phyloP scores from a whole-genome alignment of 1,140 invertebrate species.

The Saccostrea glomerata region DNA sequence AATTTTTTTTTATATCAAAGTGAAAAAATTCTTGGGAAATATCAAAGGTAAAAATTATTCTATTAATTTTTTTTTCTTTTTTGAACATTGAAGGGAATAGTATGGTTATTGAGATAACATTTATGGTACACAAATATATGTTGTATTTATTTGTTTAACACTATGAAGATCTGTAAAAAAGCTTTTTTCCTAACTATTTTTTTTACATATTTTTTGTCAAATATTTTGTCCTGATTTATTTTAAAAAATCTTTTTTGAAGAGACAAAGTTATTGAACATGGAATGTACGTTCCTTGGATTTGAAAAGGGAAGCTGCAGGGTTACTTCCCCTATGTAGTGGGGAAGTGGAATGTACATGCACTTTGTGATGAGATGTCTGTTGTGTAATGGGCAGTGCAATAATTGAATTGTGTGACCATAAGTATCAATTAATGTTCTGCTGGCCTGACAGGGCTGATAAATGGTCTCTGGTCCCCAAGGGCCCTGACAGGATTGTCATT shows the following conservation, averaged over 20 bases:
- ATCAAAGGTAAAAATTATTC: not conserved
- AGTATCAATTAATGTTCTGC: conserved; percentile 26
- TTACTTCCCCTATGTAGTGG: conserved; percentile 14
- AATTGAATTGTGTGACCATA: conserved; percentile 13
- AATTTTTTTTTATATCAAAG: not conserved
- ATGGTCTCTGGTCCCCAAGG: not conserved
- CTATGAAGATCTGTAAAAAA: no score
- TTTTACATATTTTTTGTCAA: no score
- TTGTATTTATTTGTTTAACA: no score
- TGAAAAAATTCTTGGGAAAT: not conserved
- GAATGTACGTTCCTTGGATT: no score
- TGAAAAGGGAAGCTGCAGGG: no score
- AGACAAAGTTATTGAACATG: no score
- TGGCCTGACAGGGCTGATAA: conserved; percentile 11
- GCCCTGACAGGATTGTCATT: not conserved
- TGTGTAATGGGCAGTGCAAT: conserved; percentile 24
- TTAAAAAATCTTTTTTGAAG: no score
- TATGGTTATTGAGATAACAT: no score
- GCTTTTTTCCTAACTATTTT: no score
- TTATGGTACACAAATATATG: no score
- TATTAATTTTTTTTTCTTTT: not conserved
- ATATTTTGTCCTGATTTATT: no score
- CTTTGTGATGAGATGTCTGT: not conserved
- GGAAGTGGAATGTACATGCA: not conserved
- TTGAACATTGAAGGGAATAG: no score